Evolutionary conservation across 2,888 invertebrate species (phyloP), one percentile per base, ranked within the genome.

Genomic region (Chrysolina americana): DNA sequence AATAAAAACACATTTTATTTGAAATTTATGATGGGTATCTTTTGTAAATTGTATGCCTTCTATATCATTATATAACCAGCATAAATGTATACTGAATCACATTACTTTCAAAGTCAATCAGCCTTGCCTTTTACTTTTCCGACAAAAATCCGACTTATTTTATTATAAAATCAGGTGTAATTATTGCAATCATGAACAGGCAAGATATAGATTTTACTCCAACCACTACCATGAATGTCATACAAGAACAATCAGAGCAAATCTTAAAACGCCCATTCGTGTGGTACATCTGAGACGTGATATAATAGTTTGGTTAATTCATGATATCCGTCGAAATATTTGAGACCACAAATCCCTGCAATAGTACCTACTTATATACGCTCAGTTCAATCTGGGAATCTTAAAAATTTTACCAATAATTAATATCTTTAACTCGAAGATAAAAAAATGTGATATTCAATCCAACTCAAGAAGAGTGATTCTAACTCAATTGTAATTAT

Each of bases 121-220:
- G 64, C 21, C 21, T 17, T 11, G 44, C 64, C 64, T 64, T 64
- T 64, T 64, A 64, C 64, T 64, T 44, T 41, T 64, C 44, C 64
- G 5, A 23, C 0, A 66, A 66, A 66, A 66, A 66, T 66, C 17
- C 65, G 28, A 44, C 41, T 41, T 47, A 65, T 65, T 65, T 21
- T n/a, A 65, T 47, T 47, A 47, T 50, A 36, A 50, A 50, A 36
- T 41, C 36, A n/a, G n/a, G 19, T 23, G 36, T 64, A 9, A 19
- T 17, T 64, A 21, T 21, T 23, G 64, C 64, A 64, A 44, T 44
- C 41, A 41, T 19, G 41, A 8, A 41, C 64, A 64, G 44, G 44
- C 44, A 2, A 23, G 11, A 15, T 13, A 21, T 21, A 53, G 19
- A 53, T 53, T 17, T 19, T 19, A 53, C 19, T 53, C 13, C 53